Base-by-base conservation (phyloP, 2,797 vertebrate genomes). In the Tragelaphus oryx region DNA sequence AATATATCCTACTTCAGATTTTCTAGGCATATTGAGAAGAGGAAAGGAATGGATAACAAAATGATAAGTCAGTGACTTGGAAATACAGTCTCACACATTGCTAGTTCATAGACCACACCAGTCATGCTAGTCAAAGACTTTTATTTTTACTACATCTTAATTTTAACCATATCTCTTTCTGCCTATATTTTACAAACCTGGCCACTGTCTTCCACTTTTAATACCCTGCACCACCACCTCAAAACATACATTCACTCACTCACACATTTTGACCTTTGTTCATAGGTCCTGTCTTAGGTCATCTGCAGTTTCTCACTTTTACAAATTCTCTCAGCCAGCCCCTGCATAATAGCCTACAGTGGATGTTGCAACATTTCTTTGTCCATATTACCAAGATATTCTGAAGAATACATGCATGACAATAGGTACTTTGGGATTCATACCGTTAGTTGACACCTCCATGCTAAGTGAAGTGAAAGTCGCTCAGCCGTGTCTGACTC, bases 91-190 rank as follows among this genome's bases (percentile, higher is more conserved):
- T 89, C 48, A 84, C 17, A 59, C 33, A 50, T 57, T 68, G 12
- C 24, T 62, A 81, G 78, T 76, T 79, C 33, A n/a, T 41, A 59
- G 91, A 91, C 91, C 68, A 84, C 28, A 14, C n/a, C 18, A 59
- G 28, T 87, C 76, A 57, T 22, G 22, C 60, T 54, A 41, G n/a
- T 84, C 91, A 89, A 65, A 94, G 28, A 6, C 91, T 71, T 55
- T 13, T 24, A 24, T 44, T 90, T 62, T 89, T 54, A 90, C 50
- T 41, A 62, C 55, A 62, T 90, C 91, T 59, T 68, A 87, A 52
- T 92, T 93, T 91, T 76, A 78, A 97, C 92, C 83, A 74, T 4
- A n/a, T 92, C 26, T 59, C 17, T 91, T 93, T 95, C 81, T 95
- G 46, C 59, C 89, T 59, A 1, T 44, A 5, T 86, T 91, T 93